Evolutionary conservation across 2,797 vertebrate genomes (phyloP).

Genomic region (Echiichthys vipera): DNA sequence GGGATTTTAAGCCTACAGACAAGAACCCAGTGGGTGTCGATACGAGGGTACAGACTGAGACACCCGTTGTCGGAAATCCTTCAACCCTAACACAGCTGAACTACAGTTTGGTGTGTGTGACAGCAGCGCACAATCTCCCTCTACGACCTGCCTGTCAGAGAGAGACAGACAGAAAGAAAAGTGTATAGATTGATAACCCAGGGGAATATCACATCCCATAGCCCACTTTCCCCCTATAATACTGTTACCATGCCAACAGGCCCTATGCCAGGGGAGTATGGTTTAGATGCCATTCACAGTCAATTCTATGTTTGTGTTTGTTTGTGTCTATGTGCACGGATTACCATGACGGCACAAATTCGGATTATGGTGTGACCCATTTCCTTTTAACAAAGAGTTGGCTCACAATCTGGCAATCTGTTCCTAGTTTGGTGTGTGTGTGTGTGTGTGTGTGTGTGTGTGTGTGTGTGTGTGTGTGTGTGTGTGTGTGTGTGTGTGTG

Average conservation of each 20-base stretch:
- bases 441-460: not conserved
- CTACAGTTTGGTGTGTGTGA: slow-evolving; percentile 12
- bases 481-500: not conserved
- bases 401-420: slow-evolving; percentile 49
- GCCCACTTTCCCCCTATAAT: slow-evolving; percentile 18
- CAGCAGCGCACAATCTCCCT: slow-evolving; percentile 14
- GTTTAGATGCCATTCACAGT: slow-evolving; percentile 41
- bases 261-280: slow-evolving; percentile 14
- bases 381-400: slow-evolving; percentile 66
- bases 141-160: slow-evolving; percentile 23
- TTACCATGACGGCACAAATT: slow-evolving; percentile 72
- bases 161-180: slow-evolving; percentile 17
- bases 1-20: slow-evolving; percentile 17
- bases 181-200: slow-evolving; percentile 27
- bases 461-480: not conserved
- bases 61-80: slow-evolving; percentile 38
- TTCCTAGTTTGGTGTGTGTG: slow-evolving; percentile 16
- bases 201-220: slow-evolving; percentile 21
- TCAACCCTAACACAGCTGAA: slow-evolving; percentile 32
- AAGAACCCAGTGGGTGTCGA: slow-evolving; percentile 38
- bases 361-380: slow-evolving; percentile 78
- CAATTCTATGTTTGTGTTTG: slow-evolving; percentile 47
- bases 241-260: slow-evolving; percentile 49
- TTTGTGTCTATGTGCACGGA: slow-evolving; percentile 51
- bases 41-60: slow-evolving; percentile 36